A percentile compares a stretch with the other conserved stretches of the same genome.
Evolutionary conservation across 1,140 invertebrate species (phyloP).

Genomic region (Diploscapter pachys): DNA sequence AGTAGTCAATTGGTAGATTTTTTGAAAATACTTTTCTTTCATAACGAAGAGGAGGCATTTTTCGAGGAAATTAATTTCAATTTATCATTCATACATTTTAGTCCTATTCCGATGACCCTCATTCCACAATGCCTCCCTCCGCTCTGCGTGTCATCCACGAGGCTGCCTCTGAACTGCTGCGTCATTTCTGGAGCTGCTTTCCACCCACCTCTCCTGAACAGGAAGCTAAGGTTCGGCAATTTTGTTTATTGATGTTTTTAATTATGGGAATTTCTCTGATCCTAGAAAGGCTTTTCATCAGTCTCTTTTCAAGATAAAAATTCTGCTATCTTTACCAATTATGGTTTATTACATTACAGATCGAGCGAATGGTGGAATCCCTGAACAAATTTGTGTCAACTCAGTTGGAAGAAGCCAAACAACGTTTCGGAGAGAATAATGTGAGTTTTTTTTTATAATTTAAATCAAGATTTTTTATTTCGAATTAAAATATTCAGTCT

Average conservation of each 20-base stretch:
- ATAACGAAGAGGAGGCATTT: not conserved
- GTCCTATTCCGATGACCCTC: not conserved
- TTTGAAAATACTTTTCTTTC: not conserved
- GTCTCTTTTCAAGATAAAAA: too few species aligned
- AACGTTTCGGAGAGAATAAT: constrained; percentile 24
- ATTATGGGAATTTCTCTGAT: too few species aligned
- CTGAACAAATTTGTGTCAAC: constrained; percentile 37
- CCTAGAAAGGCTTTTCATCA: too few species aligned
- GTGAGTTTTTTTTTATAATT: constrained; percentile 28
- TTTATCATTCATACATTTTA: too few species aligned
- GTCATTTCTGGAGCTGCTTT: constrained; percentile 55
- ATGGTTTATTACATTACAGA: constrained; percentile 20
- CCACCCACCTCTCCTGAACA: constrained; percentile 41
- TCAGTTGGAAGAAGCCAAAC: constrained; percentile 11
- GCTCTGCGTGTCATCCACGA: constrained; percentile 15
- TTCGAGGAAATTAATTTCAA: too few species aligned
- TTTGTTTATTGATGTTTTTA: not conserved
- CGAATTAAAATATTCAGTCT: not conserved
- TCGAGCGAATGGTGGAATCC: constrained; percentile 43
- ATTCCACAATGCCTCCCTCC: not conserved
- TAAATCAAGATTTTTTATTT: constrained; percentile 4
- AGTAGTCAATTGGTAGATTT: constrained; percentile 7
- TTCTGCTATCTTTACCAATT: too few species aligned
- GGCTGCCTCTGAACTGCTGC: constrained; percentile 45
- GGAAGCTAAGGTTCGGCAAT: constrained; percentile 42